Conservation (phyloP, 2,113 vertebrate genomes). For the Myxocyprinus asiaticus region DNA sequence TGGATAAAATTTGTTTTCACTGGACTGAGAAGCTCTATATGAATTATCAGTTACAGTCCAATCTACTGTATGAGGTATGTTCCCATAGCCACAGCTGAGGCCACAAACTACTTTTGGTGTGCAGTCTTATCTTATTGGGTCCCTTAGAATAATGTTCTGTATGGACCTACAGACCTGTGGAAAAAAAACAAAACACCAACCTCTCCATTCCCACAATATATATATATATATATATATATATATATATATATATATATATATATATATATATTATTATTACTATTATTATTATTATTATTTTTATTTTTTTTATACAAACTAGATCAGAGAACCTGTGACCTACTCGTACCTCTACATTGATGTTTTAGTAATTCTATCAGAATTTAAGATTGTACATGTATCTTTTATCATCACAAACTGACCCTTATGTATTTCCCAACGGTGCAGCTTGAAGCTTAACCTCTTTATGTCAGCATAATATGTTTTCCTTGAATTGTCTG, state of each 20-base stretch:
- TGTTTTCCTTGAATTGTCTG: background rate
- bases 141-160: background rate
- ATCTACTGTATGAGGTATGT: background rate
- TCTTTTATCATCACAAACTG: slow-evolving; percentile 7
- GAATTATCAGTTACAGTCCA: background rate
- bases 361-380: slow-evolving; percentile 3
- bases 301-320: no score
- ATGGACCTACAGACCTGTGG: background rate
- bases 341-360: no score
- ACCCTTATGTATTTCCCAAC: background rate
- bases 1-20: background rate
- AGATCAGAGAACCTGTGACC: no score
- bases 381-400: slow-evolving; percentile 11
- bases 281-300: no score
- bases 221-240: no score
- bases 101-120: slow-evolving; percentile 18
- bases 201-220: background rate
- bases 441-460: background rate
- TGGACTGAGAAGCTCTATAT: background rate
- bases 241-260: no score
- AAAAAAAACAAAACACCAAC: slow-evolving; percentile 3
- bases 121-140: slow-evolving; percentile 16
- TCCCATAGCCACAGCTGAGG: slow-evolving; percentile 14
- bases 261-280: background rate
- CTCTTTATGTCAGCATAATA: slow-evolving; percentile 5